Evolutionary conservation across 2,113 vertebrate genomes (phyloP).

Genomic region (Galeopterus variegatus): DNA sequence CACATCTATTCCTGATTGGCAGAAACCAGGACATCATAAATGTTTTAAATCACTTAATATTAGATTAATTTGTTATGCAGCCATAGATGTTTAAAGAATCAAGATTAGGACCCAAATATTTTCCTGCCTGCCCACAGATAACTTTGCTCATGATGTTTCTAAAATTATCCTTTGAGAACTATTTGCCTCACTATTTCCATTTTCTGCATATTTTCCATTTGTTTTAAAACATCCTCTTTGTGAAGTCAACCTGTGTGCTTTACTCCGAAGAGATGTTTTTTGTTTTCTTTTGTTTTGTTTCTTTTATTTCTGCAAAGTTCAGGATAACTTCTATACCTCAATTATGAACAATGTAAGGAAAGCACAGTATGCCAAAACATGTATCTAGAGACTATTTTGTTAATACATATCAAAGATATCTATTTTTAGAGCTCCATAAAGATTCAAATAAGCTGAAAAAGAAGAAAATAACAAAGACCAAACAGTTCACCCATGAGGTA

Average conservation of each 20-base stretch:
- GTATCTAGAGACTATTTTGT: not conserved
- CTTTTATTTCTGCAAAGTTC: constrained; percentile 43
- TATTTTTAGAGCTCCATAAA: constrained; percentile 26
- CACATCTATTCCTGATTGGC: fast-evolving
- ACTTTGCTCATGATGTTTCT: not conserved
- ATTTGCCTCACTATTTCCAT: not conserved
- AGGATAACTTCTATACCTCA: not conserved
- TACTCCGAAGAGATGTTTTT: not conserved
- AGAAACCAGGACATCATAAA: not conserved
- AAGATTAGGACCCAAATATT: not conserved
- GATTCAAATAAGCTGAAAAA: not conserved
- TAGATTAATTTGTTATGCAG: not conserved
- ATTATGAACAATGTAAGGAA: not conserved
- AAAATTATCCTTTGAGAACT: not conserved
- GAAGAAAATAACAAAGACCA: not conserved
- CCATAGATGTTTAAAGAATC: not conserved
- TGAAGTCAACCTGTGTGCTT: not conserved
- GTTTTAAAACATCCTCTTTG: constrained; percentile 6
- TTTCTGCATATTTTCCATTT: not conserved
- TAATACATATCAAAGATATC: not conserved
- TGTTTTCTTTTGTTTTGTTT: not conserved
- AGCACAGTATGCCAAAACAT: not conserved
- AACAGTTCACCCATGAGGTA: not conserved
- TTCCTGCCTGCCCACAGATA: not conserved
- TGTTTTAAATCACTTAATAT: not conserved